phyloP scores from a whole-genome alignment of 1,140 invertebrate genomes.

The Drosophila sturtevanti region DNA sequence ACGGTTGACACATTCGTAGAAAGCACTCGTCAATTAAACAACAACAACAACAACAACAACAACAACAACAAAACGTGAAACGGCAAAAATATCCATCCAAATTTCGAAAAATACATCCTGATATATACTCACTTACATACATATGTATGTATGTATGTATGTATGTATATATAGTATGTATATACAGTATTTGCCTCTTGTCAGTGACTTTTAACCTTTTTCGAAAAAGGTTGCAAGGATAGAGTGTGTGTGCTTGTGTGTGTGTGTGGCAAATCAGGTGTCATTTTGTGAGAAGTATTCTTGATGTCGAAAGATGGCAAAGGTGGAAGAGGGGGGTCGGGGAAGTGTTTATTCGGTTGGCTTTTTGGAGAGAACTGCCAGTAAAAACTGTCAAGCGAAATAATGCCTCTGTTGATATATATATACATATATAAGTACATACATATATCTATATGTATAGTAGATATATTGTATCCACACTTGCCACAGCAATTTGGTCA shows the following conservation, averaged over 20 bases:
- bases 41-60: neutral
- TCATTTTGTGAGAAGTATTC: constrained; percentile 43
- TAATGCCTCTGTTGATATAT: constrained; percentile 67
- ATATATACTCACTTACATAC: too few relatives aligned
- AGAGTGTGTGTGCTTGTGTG: constrained; percentile 25
- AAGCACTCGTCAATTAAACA: constrained; percentile 68
- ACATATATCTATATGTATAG: neutral
- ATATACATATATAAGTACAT: constrained; percentile 27
- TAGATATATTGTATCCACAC: constrained; percentile 46
- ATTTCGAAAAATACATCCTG: constrained; percentile 12
- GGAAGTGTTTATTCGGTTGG: constrained; percentile 1
- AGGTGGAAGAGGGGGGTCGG: neutral
- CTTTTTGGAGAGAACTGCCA: constrained; percentile 11
- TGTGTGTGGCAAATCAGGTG: constrained; percentile 63
- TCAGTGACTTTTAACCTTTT: constrained; percentile 72
- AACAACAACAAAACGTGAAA: neutral
- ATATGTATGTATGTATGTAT: too few relatives aligned
- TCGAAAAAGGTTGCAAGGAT: constrained; percentile 29
- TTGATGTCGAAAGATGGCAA: neutral
- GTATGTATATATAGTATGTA: neutral
- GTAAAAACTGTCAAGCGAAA: constrained; percentile 68
- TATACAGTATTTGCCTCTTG: constrained; percentile 7
- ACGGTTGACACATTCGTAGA: constrained; percentile 47
- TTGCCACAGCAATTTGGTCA: constrained; percentile 62
- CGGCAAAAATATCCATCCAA: constrained; percentile 22